Conservation (phyloP, 2,113 vertebrate species). For the Callocephalon fimbriatum region DNA sequence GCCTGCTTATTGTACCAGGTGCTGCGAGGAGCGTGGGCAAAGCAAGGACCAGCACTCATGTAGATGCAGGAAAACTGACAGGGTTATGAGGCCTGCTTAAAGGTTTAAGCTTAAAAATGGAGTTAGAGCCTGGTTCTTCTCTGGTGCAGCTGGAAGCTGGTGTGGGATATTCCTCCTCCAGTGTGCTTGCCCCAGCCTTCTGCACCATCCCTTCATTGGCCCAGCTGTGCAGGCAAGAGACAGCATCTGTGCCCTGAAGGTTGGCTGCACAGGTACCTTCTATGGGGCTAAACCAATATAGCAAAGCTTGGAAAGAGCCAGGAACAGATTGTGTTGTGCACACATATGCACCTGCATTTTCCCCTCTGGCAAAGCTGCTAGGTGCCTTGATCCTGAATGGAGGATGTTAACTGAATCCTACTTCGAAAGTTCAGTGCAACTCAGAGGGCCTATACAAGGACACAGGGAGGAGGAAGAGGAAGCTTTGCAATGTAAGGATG, state of each 20-base stretch:
- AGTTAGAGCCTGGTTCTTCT: neutral
- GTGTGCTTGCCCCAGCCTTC: neutral
- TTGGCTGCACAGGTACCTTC: neutral
- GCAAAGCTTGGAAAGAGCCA: neutral
- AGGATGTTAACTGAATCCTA: neutral
- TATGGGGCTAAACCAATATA: neutral
- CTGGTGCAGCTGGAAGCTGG: neutral
- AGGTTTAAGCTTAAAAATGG: neutral
- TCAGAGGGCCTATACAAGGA: neutral
- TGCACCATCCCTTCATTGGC: accelerated
- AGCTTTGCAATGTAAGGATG: neutral
- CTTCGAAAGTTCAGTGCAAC: neutral
- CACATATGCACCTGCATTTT: accelerated
- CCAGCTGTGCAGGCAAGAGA: accelerated
- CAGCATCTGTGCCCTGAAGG: neutral
- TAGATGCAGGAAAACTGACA: neutral
- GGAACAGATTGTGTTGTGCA: neutral
- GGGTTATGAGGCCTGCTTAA: neutral
- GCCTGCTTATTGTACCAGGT: neutral
- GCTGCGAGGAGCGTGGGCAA: neutral
- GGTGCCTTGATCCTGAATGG: accelerated
- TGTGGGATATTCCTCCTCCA: neutral
- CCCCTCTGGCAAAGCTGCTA: neutral
- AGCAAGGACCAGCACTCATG: neutral
- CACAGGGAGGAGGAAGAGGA: neutral